Conservation (phyloP, 1,140 invertebrate genomes). For the Mycetomoellerius zeteki region DNA sequence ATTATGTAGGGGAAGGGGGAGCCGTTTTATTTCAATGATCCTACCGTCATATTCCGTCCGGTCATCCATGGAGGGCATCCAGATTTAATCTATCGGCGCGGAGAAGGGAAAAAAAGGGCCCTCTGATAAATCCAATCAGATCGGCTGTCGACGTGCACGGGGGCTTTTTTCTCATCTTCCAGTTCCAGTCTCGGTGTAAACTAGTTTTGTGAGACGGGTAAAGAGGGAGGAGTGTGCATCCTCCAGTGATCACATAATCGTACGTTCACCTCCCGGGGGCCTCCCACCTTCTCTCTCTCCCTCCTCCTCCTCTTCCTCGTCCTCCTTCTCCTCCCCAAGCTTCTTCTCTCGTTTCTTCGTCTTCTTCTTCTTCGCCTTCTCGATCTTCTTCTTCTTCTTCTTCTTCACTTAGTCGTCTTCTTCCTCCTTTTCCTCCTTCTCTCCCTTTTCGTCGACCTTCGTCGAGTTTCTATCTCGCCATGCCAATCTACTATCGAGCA, state of each 20-base stretch:
- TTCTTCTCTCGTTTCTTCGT: not conserved
- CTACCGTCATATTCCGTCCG: constrained; percentile 30
- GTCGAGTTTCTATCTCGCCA: constrained; percentile 55
- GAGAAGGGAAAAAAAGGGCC: constrained; percentile 64
- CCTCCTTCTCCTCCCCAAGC: not conserved
- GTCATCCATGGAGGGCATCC: constrained; percentile 33
- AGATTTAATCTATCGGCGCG: constrained; percentile 72
- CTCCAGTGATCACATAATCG: constrained; percentile 86
- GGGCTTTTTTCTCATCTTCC: constrained; percentile 52
- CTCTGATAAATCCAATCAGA: constrained; percentile 79
- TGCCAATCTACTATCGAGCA: constrained; percentile 66
- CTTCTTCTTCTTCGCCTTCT: constrained; percentile 28
- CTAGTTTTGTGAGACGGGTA: constrained; percentile 73
- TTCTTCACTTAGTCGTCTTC: constrained; percentile 22
- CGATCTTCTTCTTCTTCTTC: constrained; percentile 34
- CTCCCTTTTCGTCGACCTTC: constrained; percentile 42
- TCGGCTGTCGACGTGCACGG: constrained; percentile 72
- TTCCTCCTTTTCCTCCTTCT: constrained; percentile 29
- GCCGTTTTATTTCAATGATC: constrained; percentile 51
- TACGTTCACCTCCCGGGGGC: constrained; percentile 81
- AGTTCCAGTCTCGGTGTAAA: constrained; percentile 71
- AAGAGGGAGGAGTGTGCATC: constrained; percentile 82
- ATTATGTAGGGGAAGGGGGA: constrained; percentile 38
- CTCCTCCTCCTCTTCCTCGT: constrained; percentile 22
- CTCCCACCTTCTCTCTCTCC: constrained; percentile 35